A percentile compares a stretch with the other conserved stretches of the same genome.
phyloP scores from a whole-genome alignment of 1,140 invertebrate species.

The Babylonia areolata region DNA sequence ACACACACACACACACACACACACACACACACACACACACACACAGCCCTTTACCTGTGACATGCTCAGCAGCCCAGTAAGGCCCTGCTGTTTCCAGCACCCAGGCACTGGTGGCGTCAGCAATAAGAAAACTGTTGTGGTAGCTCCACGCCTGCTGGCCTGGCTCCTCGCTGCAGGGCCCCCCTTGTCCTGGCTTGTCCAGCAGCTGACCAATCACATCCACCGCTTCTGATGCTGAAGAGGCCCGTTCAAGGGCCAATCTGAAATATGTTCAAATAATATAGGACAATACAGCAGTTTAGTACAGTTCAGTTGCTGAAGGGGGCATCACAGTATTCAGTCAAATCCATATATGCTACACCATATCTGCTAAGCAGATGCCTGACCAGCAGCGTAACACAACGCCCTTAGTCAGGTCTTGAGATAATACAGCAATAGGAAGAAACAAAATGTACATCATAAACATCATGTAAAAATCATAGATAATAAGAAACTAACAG shows the following conservation, averaged over 20 bases:
- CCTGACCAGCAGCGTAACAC: no score
- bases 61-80: constrained; percentile 85
- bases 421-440: no score
- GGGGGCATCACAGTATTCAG: no score
- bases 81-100: constrained; percentile 69
- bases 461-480: no score
- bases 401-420: no score
- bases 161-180: constrained; percentile 78
- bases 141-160: constrained; percentile 63
- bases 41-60: constrained; percentile 77
- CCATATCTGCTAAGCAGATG: no score
- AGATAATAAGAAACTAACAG: no score
- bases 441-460: no score
- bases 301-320: no score
- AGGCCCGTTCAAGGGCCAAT: constrained; percentile 82
- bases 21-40: background rate
- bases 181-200: constrained; percentile 84
- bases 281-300: no score
- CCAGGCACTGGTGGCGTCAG: constrained; percentile 68
- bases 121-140: constrained; percentile 68
- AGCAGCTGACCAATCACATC: constrained; percentile 82
- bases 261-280: no score
- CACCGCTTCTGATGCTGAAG: constrained; percentile 80
- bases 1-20: constrained; percentile 20
- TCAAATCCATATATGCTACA: no score